Percentiles rank a stretch among this genome's conserved stretches.
Conservation (phyloP, 2,797 vertebrate genomes). For the Poeciliopsis presidionis region DNA sequence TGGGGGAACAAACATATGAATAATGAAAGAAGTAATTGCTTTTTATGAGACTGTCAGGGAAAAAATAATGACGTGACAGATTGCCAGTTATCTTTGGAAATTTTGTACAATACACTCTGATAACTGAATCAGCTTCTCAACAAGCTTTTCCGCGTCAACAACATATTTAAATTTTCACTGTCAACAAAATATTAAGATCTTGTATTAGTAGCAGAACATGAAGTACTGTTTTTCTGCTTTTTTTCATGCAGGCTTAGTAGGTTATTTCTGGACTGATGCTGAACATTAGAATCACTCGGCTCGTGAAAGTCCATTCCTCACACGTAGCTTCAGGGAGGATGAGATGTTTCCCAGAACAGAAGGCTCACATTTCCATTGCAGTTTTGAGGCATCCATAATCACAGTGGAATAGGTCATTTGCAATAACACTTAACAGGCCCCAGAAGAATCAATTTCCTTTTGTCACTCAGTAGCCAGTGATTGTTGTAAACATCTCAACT, state of each 20-base stretch:
- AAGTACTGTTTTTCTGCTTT: conserved; percentile 33
- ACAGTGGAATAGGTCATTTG: conserved; percentile 73
- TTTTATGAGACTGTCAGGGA: conserved; percentile 80
- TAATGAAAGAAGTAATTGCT: conserved; percentile 81
- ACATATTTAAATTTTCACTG: conserved; percentile 35
- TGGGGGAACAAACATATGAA: conserved; percentile 79
- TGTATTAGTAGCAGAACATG: conserved; percentile 18
- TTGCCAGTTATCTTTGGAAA: conserved; percentile 66
- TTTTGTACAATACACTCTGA: conserved; percentile 58
- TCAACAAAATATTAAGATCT: conserved; percentile 36
- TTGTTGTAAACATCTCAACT: conserved; percentile 80
- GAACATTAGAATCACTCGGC: conserved; percentile 45
- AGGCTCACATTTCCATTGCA: conserved; percentile 59
- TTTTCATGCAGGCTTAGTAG: conserved; percentile 36
- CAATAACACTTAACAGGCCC: conserved; percentile 72
- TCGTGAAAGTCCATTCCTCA: conserved; percentile 36
- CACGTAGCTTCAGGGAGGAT: conserved; percentile 36
- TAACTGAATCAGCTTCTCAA: conserved; percentile 57
- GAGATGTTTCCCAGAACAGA: conserved; percentile 50
- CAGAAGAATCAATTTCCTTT: conserved; percentile 76
- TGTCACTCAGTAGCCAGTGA: conserved; percentile 75
- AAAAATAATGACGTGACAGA: conserved; percentile 71
- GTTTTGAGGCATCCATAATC: conserved; percentile 71
- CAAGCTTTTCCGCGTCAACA: conserved; percentile 28
- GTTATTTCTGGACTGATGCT: conserved; percentile 34